Base-by-base conservation (phyloP, 2,888 invertebrate genomes). In the Argyra leucocephala region DNA sequence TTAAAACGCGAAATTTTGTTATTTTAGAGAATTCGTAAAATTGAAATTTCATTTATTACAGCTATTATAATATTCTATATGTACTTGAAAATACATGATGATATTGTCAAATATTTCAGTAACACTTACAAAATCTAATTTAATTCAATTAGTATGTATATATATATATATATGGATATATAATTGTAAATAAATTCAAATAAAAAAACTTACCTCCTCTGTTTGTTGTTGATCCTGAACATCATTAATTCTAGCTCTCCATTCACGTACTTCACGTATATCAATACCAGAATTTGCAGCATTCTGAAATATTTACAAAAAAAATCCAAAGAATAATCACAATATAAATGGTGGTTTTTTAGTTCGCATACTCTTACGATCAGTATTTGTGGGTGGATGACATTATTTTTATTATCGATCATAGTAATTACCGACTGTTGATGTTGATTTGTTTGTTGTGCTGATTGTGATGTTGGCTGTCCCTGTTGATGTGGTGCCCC, bases 381-480 rank as follows among this genome's bases (percentile, higher is more conserved):
- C 61, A 72, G 69, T 66, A 71, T 69, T 66, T 72, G 71, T 62
- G 71, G 67, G 65, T 71, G 72, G 66, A 82, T 82, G 73, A 83
- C 82, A 72, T 82, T 82, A 66, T 71, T 73, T 67, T 73, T 71
- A 69, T 72, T 72, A 68, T 74, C 72, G 63, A 71, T 71, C 66
- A 73, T 69, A 26, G 71, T 68, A 66, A 71, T 71, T 68, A 73
- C 71, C 65, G 73, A 82, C 70, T 82, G 82, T 77, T 81, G 77
- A 74, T 82, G 76, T 71, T 81, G 82, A 70, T 82, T 81, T 73
- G 80, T 81, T n/a, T n/a, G n/a, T 72, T 81, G 80, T 73, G 72
- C 66, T 75, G 76, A 31, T 69, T 69, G 64, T 73, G 74, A 60
- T 72, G 71, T 26, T 48, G 48, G 18, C 18, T 48, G 48, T 48